Evolutionary conservation across 2,797 vertebrate species (phyloP).

Genomic region (Aplochiton taeniatus): DNA sequence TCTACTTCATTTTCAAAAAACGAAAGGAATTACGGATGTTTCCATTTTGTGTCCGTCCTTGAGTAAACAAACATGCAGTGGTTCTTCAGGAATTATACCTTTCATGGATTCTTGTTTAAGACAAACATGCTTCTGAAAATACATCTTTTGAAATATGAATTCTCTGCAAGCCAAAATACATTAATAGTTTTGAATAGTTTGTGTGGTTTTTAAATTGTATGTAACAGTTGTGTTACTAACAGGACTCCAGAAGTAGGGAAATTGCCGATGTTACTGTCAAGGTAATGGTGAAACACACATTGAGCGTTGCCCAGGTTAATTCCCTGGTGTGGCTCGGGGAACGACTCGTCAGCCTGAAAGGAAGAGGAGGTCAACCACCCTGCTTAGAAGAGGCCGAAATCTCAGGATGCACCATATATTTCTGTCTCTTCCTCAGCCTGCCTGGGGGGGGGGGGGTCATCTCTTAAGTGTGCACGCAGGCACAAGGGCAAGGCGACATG

Average conservation of each 20-base stretch:
- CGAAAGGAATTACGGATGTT: conserved; percentile 25
- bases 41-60: conserved; percentile 6
- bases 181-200: no score
- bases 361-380: conserved; percentile 37
- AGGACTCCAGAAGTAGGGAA: no score
- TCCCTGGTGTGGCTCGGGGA: conserved; percentile 29
- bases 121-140: neutral
- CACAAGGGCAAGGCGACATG: conserved; percentile 20
- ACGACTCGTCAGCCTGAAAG: conserved; percentile 30
- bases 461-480: conserved; percentile 51
- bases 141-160: no score
- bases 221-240: no score
- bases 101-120: neutral
- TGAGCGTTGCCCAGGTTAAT: conserved; percentile 8
- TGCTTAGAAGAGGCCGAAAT: conserved; percentile 36
- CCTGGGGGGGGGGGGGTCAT: conserved; percentile 9
- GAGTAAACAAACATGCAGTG: neutral
- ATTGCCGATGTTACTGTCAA: no score
- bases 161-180: no score
- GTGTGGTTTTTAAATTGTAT: no score
- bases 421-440: conserved; percentile 47
- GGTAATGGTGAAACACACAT: no score
- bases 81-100: neutral
- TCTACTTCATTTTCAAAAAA: conserved; percentile 38
- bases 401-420: conserved; percentile 36